Conservation (phyloP, 2,113 vertebrate genomes). For the Apistogramma diplotaenia region DNA sequence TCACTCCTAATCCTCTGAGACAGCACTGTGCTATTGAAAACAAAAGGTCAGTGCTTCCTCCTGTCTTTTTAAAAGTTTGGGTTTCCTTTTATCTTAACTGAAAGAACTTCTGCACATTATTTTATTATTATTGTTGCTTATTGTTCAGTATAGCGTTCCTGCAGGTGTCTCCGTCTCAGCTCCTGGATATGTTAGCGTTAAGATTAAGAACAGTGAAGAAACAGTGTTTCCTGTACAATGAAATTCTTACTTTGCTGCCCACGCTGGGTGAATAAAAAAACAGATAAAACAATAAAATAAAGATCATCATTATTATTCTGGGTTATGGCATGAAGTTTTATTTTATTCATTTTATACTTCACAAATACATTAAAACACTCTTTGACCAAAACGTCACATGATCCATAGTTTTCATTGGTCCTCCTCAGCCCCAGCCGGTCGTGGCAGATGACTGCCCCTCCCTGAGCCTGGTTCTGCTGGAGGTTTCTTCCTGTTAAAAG, state of each 20-base stretch:
- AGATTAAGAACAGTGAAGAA: no score
- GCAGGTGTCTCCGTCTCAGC: accelerated
- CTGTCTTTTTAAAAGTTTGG: not conserved
- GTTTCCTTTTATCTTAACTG: not conserved
- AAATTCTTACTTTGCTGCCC: no score
- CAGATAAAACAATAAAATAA: no score
- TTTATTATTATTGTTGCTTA: not conserved
- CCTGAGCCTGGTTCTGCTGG: no score
- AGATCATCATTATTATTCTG: not conserved
- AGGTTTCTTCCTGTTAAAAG: no score
- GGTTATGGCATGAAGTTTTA: not conserved
- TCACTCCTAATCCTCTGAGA: not conserved
- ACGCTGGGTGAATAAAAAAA: no score
- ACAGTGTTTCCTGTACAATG: no score
- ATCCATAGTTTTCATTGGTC: slow-evolving; percentile 6
- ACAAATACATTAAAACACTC: not conserved
- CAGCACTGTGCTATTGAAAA: not conserved
- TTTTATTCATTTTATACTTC: not conserved
- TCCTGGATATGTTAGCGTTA: no score
- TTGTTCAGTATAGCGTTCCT: not conserved
- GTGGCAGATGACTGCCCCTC: no score
- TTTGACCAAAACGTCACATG: not conserved
- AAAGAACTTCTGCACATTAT: not conserved
- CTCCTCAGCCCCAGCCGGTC: no score
- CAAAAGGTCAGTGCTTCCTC: not conserved